These are phyloP conservation scores for Bryconaethiops microstoma DNA, from an alignment of 2,797 vertebrate genomes.

Conservation along the genomic window DNA sequence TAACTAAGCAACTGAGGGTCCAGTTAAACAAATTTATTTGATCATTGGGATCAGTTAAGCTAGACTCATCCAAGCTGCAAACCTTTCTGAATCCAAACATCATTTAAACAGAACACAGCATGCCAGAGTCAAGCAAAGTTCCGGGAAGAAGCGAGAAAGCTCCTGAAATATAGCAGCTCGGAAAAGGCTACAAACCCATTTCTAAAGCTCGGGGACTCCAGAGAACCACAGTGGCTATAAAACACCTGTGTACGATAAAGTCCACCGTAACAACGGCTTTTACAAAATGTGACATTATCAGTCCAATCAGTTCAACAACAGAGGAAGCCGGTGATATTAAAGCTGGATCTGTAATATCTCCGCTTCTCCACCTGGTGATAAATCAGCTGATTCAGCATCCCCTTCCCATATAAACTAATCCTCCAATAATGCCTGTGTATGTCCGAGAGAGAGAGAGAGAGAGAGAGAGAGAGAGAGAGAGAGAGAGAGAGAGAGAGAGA, in stretches of 20 bases:
- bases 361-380: background rate
- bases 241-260: background rate
- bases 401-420: background rate
- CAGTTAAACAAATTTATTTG: too few relatives aligned
- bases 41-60: too few relatives aligned
- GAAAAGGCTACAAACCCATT: too few relatives aligned
- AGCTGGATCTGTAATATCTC: background rate
- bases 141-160: too few relatives aligned
- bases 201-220: too few relatives aligned
- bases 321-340: background rate
- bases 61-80: too few relatives aligned
- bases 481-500: constrained; percentile 9
- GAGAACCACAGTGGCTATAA: background rate
- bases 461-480: background rate
- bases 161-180: too few relatives aligned
- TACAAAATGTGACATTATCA: background rate
- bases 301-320: background rate
- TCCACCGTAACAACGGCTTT: background rate
- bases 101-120: too few relatives aligned
- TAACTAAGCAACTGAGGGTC: too few relatives aligned
- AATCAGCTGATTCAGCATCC: background rate
- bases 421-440: background rate
- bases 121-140: too few relatives aligned
- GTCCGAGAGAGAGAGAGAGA: too few relatives aligned
- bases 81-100: too few relatives aligned